Conservation (phyloP, 2,113 vertebrate species). For the Vidua macroura region DNA sequence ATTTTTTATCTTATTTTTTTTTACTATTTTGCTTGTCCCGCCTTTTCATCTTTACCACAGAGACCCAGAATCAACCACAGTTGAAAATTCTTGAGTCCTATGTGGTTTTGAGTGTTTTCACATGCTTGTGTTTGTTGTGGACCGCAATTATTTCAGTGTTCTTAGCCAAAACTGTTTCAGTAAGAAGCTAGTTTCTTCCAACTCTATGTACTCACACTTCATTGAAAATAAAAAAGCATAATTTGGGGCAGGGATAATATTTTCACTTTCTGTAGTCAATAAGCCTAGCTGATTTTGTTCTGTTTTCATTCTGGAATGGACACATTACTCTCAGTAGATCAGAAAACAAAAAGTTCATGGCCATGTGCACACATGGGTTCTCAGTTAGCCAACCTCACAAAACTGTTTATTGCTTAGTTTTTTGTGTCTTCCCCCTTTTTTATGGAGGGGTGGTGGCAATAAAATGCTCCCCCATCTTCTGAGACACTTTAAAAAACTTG, state of each 20-base stretch:
- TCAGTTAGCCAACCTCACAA: neutral
- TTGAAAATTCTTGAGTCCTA: neutral
- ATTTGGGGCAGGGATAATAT: neutral
- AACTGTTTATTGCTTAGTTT: neutral
- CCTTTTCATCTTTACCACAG: neutral
- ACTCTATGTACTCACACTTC: neutral
- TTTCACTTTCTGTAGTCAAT: neutral
- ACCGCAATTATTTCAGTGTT: neutral
- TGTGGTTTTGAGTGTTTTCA: neutral
- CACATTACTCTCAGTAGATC: neutral
- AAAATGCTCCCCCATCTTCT: neutral
- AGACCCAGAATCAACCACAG: neutral
- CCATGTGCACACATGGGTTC: neutral
- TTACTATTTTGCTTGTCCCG: neutral
- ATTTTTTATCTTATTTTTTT: neutral
- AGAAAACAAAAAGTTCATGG: neutral
- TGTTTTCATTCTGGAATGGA: neutral
- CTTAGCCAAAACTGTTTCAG: neutral
- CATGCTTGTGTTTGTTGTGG: neutral
- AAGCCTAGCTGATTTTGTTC: neutral
- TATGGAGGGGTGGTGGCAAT: neutral
- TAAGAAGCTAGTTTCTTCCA: neutral
- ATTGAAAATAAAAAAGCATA: neutral
- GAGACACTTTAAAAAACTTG: neutral
- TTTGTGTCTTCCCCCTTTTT: neutral